Conservation (phyloP, 2,113 vertebrate genomes). For the Malurus melanocephalus region DNA sequence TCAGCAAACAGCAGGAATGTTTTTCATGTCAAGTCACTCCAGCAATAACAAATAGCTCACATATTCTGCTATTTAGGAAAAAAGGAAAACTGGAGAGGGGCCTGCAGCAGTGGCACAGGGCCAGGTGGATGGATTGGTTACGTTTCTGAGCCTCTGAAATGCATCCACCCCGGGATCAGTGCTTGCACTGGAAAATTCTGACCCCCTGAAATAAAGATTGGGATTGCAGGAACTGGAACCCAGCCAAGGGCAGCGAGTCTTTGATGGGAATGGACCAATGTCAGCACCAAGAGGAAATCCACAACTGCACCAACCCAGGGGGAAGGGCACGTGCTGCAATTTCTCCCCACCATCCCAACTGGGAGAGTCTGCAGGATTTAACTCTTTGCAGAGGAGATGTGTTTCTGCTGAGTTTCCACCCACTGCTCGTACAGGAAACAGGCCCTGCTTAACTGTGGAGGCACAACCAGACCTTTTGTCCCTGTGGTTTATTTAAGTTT, state of each 20-base stretch:
- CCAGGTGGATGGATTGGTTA: conserved; percentile 44
- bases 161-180: neutral
- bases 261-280: conserved; percentile 41
- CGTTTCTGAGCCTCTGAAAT: conserved; percentile 6
- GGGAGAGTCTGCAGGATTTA: conserved; percentile 7
- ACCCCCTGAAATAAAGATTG: neutral
- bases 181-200: conserved; percentile 40
- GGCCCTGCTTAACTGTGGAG: neutral
- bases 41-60: conserved; percentile 53
- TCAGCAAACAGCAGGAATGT: conserved; percentile 49
- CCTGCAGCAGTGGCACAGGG: conserved; percentile 24
- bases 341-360: neutral
- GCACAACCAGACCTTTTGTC: neutral
- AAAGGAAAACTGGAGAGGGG: conserved; percentile 43
- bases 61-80: conserved; percentile 56
- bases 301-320: conserved; percentile 39
- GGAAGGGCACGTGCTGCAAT: conserved; percentile 33
- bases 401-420: neutral
- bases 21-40: conserved; percentile 44
- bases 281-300: conserved; percentile 54
- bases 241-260: neutral
- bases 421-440: neutral
- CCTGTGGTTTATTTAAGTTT: neutral
- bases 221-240: conserved; percentile 29
- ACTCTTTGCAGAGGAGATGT: neutral